A percentile compares a stretch with the other conserved stretches of the same genome.
These are phyloP conservation scores for Psophia crepitans DNA, from an alignment of 2,113 vertebrate genomes.

Conservation along the genomic window DNA sequence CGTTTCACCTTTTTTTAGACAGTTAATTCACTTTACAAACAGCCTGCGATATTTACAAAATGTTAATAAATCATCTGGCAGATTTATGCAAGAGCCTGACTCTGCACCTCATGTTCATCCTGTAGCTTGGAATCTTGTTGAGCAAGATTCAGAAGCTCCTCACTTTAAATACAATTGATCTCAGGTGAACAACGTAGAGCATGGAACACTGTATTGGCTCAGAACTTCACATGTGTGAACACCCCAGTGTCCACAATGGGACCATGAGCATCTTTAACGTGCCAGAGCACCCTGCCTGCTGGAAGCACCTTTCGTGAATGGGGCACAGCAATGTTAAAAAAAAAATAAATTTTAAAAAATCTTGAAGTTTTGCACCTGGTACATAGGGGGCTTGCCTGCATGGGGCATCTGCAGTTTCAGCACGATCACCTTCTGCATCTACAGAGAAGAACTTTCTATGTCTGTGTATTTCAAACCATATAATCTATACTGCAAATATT, in stretches of 20 bases:
- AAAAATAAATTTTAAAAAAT: neutral
- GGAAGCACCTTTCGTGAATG: neutral
- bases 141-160: neutral
- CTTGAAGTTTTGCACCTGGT: neutral
- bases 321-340: neutral
- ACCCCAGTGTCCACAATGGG: too few relatives aligned
- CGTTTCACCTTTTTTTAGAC: neutral
- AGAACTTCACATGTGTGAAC: neutral
- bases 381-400: neutral
- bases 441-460: neutral
- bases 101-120: neutral
- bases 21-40: neutral
- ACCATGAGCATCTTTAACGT: neutral
- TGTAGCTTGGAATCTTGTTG: neutral
- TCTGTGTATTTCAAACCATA: neutral
- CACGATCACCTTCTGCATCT: neutral
- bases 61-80: neutral
- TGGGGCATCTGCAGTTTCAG: neutral
- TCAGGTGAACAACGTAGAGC: neutral
- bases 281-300: neutral
- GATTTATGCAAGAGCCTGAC: neutral
- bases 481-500: neutral
- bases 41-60: neutral
- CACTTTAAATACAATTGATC: neutral
- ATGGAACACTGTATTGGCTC: neutral